Conservation (phyloP, 2,888 invertebrate genomes). For the Xestobium rufovillosum region DNA sequence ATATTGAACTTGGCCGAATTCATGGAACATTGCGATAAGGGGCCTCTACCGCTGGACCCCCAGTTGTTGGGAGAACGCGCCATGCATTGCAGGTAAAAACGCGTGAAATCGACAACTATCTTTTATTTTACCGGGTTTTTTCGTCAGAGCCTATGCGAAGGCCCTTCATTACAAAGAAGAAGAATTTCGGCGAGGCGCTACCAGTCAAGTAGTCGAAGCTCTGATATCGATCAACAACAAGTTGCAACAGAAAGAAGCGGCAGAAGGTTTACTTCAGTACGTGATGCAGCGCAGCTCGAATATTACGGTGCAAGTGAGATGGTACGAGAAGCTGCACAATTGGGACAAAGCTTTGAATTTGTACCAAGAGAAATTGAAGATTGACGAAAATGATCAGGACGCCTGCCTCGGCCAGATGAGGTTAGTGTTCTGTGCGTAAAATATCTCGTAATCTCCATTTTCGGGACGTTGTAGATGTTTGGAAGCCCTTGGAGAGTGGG, state of each 20-base stretch:
- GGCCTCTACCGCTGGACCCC: conserved; percentile 83
- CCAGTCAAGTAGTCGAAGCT: conserved; percentile 83
- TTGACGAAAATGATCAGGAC: conserved; percentile 61
- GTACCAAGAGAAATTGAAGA: conserved; percentile 68
- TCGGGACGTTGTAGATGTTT: conserved; percentile 51
- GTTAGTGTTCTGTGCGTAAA: too few relatives aligned
- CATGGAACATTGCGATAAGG: conserved; percentile 98
- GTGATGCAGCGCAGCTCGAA: conserved; percentile 71
- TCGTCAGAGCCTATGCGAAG: conserved; percentile 60
- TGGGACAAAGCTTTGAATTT: conserved; percentile 94
- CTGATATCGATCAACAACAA: conserved; percentile 97
- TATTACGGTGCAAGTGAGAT: conserved; percentile 68
- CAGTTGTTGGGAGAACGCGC: conserved; percentile 86
- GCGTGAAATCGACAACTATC: too few relatives aligned
- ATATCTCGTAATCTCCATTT: too few relatives aligned
- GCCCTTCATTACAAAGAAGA: conserved; percentile 87
- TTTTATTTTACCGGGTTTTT: conserved; percentile 3
- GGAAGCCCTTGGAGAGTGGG: conserved; percentile 97
- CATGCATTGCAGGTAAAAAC: conserved; percentile 75
- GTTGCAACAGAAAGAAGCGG: conserved; percentile 96
- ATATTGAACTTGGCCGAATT: conserved; percentile 97
- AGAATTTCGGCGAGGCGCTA: conserved; percentile 79
- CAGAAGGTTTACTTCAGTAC: conserved; percentile 84
- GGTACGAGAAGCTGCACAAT: conserved; percentile 98
- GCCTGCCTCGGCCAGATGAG: conserved; percentile 88